Conservation (phyloP, 1,140 invertebrate species). For the Trichonephila clavipes region DNA sequence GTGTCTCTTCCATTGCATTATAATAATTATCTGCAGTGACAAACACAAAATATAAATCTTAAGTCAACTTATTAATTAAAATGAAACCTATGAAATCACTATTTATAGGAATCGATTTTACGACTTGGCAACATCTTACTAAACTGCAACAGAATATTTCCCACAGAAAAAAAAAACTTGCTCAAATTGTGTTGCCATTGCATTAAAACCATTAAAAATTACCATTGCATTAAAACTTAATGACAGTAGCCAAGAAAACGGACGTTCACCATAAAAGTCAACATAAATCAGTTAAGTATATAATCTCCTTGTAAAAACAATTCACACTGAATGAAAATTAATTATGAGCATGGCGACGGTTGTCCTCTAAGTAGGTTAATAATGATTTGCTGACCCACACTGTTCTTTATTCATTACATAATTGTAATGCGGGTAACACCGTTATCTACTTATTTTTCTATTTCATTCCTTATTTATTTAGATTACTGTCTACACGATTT, state of each 20-base stretch:
- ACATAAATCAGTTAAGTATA: background rate
- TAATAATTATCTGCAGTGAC: background rate
- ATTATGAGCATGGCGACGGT: background rate
- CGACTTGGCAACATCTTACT: too few relatives aligned
- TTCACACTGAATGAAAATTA: background rate
- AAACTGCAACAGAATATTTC: too few relatives aligned
- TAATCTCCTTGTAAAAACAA: background rate
- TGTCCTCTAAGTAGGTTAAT: background rate
- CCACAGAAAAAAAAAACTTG: background rate
- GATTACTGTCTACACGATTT: background rate
- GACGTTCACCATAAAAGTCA: background rate
- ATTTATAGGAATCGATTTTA: too few relatives aligned
- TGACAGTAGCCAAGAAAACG: background rate
- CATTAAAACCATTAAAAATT: background rate
- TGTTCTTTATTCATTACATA: background rate
- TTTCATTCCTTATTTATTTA: background rate
- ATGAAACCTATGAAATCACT: too few relatives aligned
- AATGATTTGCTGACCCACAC: background rate
- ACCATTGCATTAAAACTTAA: background rate
- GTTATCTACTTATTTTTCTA: background rate
- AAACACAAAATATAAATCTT: too few relatives aligned
- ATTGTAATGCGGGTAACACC: background rate
- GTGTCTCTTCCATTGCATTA: too few relatives aligned
- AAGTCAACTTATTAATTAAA: too few relatives aligned
- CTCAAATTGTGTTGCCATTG: background rate